Conservation (phyloP, 2,888 invertebrate genomes). For the Cacoxenus indagator region DNA sequence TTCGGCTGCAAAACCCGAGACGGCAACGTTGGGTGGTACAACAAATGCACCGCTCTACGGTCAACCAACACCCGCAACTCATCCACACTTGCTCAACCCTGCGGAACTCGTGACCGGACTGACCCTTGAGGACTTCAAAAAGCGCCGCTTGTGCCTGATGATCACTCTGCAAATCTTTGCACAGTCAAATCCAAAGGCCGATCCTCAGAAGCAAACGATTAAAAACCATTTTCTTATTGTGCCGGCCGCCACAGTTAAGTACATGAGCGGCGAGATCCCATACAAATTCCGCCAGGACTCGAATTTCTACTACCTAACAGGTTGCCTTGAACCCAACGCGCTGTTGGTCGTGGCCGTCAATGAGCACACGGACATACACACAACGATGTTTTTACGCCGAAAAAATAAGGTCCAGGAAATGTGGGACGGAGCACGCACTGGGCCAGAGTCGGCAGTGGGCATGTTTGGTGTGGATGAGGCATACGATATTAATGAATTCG, state of each 20-base stretch:
- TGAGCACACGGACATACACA: conserved; percentile 19
- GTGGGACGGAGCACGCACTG: conserved; percentile 1
- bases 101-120: conserved; percentile 48
- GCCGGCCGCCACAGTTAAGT: conserved; percentile 86
- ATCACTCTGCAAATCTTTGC: conserved; percentile 71
- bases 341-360: conserved; percentile 36
- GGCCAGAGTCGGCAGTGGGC: conserved; percentile 15
- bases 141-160: conserved; percentile 77
- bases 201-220: not conserved
- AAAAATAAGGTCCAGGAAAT: conserved; percentile 9
- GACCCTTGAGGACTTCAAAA: conserved; percentile 78
- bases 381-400: conserved; percentile 34
- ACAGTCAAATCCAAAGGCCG: not conserved
- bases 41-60: conserved; percentile 73
- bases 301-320: conserved; percentile 44
- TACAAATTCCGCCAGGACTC: conserved; percentile 72
- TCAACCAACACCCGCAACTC: conserved; percentile 84
- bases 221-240: not conserved
- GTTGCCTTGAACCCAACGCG: conserved; percentile 39
- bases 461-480: conserved; percentile 42
- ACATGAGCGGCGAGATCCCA: conserved; percentile 94
- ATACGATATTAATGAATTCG: conserved; percentile 21
- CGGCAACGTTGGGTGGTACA: not conserved
- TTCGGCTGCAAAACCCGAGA: not conserved
- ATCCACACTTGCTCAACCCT: conserved; percentile 81